Percentiles rank a stretch among this genome's conserved stretches.
Conservation (phyloP, 1,140 invertebrate genomes). For the Cydia amplana region DNA sequence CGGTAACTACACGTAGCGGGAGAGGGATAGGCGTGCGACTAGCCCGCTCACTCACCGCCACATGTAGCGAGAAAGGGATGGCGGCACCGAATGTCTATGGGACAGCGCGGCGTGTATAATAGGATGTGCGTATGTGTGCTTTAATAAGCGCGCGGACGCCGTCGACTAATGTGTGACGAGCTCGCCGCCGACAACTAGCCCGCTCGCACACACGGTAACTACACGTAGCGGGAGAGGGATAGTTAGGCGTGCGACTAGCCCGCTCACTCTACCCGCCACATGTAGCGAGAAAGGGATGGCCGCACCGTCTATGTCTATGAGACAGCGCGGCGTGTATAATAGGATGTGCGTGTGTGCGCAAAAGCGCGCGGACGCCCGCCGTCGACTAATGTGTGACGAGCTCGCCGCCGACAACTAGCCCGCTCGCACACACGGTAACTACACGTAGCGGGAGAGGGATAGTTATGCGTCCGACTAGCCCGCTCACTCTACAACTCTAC, state of each 20-base stretch:
- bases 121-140: not conserved
- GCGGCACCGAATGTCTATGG: too few species aligned
- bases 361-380: too few species aligned
- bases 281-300: too few species aligned
- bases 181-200: not conserved
- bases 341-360: too few species aligned
- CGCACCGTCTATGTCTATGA: too few species aligned
- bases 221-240: not conserved
- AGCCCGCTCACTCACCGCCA: not conserved
- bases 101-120: too few species aligned
- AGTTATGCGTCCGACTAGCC: not conserved
- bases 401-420: slow-evolving; percentile 52
- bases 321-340: too few species aligned
- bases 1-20: not conserved
- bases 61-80: too few species aligned
- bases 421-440: not conserved
- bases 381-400: slow-evolving; percentile 46
- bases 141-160: not conserved
- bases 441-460: not conserved
- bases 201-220: not conserved
- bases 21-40: not conserved
- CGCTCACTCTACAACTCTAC: too few species aligned
- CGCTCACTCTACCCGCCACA: too few species aligned
- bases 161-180: not conserved
- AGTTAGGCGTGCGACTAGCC: not conserved